Evolutionary conservation across 2,797 vertebrate genomes (phyloP), one percentile per base, ranked within the genome.

Genomic region (Esox masquinongy): DNA sequence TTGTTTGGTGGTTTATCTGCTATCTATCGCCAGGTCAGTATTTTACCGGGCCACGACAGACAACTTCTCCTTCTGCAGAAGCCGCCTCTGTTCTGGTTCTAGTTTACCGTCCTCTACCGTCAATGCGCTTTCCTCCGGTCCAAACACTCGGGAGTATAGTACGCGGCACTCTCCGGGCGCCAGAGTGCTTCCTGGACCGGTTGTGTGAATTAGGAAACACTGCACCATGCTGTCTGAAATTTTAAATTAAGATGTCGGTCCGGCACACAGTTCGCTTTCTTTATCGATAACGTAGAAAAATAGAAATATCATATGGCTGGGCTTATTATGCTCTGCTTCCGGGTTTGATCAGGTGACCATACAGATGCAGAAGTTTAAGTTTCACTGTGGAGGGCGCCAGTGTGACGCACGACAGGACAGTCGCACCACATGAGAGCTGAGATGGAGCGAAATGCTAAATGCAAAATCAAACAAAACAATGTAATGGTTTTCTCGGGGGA

Each of bases 171-270:
- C 90, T 34, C 88, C 89, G 0, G 81, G 0, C 1, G 88, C 84
- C 9, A 95, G 90, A 0, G 82, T 84, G 3, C 67, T 74, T 0
- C 94, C 83, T 16, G 93, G 87, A 17, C 94, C 91, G 71, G 94
- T 86, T 0, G 95, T 95, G 87, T 97, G 94, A 76, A 97, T 91
- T 56, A 97, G 77, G 76, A 98, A 95, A 1, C 93, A 95, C 0
- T 92, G 83, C 0, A 97, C 97, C 97, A 97, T 98, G 43, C 75
- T 72, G 16, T 12, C 70, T 12, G 22, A 26, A 22, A 24, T 61
- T 6, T 34, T 68, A 11, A n/a, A 63, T 22, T 24, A 12, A 15
- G 22, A 64, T 19, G 53, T 8, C 29, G 0, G 0, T 2, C 7
- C 0, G 6, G 3, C 12, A 5, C 0, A 0, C 36, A 43, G 1